Base-by-base conservation (phyloP, 2,113 vertebrate genomes). In the Oryzias curvinotus region DNA sequence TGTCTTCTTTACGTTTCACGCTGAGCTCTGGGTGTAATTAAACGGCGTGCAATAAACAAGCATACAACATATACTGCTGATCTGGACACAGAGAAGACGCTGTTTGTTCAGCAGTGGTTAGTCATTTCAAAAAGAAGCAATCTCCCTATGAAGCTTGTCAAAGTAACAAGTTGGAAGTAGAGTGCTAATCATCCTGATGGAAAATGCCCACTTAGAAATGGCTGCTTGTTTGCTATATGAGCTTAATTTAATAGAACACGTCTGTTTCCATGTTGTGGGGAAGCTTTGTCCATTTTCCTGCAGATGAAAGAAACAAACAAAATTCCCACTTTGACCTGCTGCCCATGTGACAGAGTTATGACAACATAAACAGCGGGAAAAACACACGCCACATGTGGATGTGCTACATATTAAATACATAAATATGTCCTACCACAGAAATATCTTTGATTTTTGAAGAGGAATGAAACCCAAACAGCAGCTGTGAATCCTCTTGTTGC, bases 231-330 rank as follows among this genome's bases (percentile, higher is more conserved):
- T 70, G 75, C 64, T 57, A 62, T 52, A 62, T 63, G 19, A 61
- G 52, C 52, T 67, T 17, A 71, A 77, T 80, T 75, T 64, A 65
- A 79, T 82, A 76, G 73, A 85, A 68, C 68, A 70, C 65, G 58
- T 48, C 69, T 74, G 68, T 87, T 81, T 80, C 77, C 77, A 75
- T 67, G 76, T 17, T 78, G 77, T 69, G 78, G 57, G 41, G 77
- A 78, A 65, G 59, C 74, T 73, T 66, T 1, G 42, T 62, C 56
- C 74, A 80, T 82, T 79, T 61, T 77, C 68, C 62, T 63, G 30
- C 4, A 49, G 75, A 73, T 70, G 57, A 73, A 81, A 81, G 81
- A 85, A 84, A 84, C 50, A 17, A 4, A 52, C 58, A 23, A 14
- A 65, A 71, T 53, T 53, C 64, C 46, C 16, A 53, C 64, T 66